Base-by-base conservation (phyloP, 2,797 vertebrate genomes). In the Cynopterus sphinx region DNA sequence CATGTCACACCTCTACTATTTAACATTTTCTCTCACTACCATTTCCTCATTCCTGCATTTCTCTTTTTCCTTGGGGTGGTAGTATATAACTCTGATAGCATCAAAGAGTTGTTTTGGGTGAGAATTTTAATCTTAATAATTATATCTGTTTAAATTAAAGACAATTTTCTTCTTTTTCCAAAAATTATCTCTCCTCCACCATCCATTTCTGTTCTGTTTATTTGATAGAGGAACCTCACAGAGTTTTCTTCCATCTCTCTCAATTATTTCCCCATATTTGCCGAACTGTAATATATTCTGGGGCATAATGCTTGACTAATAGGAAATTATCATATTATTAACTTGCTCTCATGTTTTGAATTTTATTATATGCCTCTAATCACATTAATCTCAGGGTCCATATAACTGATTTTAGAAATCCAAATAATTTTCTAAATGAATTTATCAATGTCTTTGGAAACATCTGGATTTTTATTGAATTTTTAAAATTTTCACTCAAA, bases 371-470 rank as follows among this genome's bases (percentile, higher is more conserved):
- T 57, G 85, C 59, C 24, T 85, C 24, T 68, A 12, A 87, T 36
- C 15, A 67, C 46, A 21, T 79, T 43, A 84, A 33, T 59, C 28
- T 71, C n/a, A 85, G 33, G 28, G 77, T 74, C 61, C 9, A 78
- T 10, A 39, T 68, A 82, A 2, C 57, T 88, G 8, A 75, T 90
- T 87, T 33, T 24, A 90, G 49, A 17, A 75, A 67, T 61, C 21
- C 9, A 53, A 87, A 77, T 10, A 78, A 41, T 79, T 84, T 90
- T 87, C 57, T 87, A 31, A 91, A 83, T 86, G 46, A 87, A 68
- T 68, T 95, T 94, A 94, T 85, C 51, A 95, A 63, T 43, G 31
- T 33, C 36, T 86, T 82, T 94, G 28, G 17, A 85, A 90, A 46
- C 24, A 89, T 33, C 16, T 79, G 28, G 19, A 19, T 79, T 53